Percentiles rank a stretch among this genome's conserved stretches.
Evolutionary conservation across 2,888 invertebrate genomes (phyloP).

Genomic region (Nemotelus nigrinus): DNA sequence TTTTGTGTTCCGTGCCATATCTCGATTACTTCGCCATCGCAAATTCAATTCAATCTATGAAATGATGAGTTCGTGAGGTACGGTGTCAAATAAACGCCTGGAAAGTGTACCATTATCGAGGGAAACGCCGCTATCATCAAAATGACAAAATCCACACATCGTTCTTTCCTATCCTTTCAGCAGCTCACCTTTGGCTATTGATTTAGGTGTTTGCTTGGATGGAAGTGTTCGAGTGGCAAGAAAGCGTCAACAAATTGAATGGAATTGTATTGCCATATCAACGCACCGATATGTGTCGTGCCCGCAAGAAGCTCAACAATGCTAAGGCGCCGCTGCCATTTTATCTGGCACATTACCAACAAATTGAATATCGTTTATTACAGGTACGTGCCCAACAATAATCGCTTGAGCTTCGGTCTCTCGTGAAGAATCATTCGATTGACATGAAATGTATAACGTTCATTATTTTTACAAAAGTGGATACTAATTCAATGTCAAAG

Average conservation of each 20-base stretch:
- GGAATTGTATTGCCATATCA: neutral
- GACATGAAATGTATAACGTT: slow-evolving; percentile 26
- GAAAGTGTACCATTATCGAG: neutral
- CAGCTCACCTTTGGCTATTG: neutral
- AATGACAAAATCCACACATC: slow-evolving; percentile 7
- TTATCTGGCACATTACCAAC: slow-evolving; percentile 18
- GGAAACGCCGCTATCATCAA: neutral
- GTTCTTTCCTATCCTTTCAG: neutral
- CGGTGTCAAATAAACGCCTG: neutral
- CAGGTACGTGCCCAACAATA: slow-evolving; percentile 41
- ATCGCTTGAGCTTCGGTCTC: slow-evolving; percentile 23
- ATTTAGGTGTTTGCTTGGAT: neutral
- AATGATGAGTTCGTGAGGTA: neutral
- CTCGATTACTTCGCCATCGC: neutral
- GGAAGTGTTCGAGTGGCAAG: neutral
- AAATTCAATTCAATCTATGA: neutral
- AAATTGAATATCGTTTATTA: slow-evolving; percentile 44
- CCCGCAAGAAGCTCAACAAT: neutral
- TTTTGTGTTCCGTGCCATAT: slow-evolving; percentile 25
- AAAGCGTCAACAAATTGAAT: slow-evolving; percentile 11
- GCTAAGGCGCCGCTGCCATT: neutral
- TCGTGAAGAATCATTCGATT: slow-evolving; percentile 22
- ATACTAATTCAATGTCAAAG: no score
- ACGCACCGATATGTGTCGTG: neutral
- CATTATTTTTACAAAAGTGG: neutral